Conservation (phyloP, 2,888 invertebrate genomes). For the Melanchra persicariae region DNA sequence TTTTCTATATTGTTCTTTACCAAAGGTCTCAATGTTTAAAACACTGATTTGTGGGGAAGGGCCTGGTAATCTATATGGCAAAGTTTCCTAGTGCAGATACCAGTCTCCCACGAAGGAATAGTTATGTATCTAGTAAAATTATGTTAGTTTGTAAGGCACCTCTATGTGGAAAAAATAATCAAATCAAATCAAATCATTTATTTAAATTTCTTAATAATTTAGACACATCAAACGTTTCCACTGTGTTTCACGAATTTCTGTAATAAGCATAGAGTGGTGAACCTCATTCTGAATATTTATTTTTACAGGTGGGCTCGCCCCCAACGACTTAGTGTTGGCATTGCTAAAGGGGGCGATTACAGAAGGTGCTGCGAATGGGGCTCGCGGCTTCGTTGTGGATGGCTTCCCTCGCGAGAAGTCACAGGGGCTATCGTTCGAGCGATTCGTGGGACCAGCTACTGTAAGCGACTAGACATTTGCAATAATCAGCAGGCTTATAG, state of each 20-base stretch:
- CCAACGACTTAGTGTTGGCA: conserved; percentile 96
- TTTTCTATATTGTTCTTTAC: too few relatives aligned
- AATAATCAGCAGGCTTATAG: neutral
- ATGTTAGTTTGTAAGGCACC: too few relatives aligned
- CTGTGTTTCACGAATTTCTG: neutral
- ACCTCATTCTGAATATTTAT: neutral
- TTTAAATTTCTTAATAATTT: neutral
- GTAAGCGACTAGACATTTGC: conserved; percentile 68
- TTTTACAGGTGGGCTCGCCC: conserved; percentile 93
- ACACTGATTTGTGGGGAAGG: too few relatives aligned
- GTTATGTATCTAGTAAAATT: too few relatives aligned
- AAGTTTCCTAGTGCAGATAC: too few relatives aligned
- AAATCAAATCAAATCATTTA: too few relatives aligned
- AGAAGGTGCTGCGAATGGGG: conserved; percentile 85
- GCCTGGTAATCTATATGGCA: too few relatives aligned
- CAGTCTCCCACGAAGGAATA: too few relatives aligned
- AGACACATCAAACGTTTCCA: neutral
- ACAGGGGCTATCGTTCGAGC: conserved; percentile 96
- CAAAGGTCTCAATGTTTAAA: too few relatives aligned
- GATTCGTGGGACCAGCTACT: conserved; percentile 91
- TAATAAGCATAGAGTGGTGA: neutral
- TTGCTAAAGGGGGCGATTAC: conserved; percentile 96
- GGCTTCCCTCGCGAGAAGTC: conserved; percentile 97
- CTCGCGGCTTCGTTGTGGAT: conserved; percentile 96
- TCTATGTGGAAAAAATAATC: too few relatives aligned